A percentile compares a stretch with the other conserved stretches of the same genome.
Evolutionary conservation across 30 jellyfish, hydroid and myxozoan genomes (phyloP).

Genomic region (Turritopsis dohrnii): DNA sequence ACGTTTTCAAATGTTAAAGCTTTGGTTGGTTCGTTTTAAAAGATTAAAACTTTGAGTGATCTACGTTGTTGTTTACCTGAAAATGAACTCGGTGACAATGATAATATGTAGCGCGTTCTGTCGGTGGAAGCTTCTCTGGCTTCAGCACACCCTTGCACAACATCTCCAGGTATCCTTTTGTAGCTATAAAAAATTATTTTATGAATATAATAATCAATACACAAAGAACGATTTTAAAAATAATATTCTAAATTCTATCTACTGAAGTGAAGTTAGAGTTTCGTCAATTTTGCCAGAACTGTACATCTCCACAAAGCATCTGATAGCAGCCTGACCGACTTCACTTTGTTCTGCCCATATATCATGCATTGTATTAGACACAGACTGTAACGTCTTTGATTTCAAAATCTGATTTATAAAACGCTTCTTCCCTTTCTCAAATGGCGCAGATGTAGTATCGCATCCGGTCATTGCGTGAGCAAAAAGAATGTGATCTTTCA

Average conservation of each 20-base stretch:
- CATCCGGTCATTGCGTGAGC: constrained; percentile 21
- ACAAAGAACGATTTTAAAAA: too few species aligned
- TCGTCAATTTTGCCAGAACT: constrained; percentile 7
- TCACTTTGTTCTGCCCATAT: neutral
- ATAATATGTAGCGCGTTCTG: constrained; percentile 30
- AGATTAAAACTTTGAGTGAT: too few species aligned
- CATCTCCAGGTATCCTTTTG: constrained; percentile 33
- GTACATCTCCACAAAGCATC: neutral
- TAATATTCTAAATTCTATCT: too few species aligned
- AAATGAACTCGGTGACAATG: constrained; percentile 32
- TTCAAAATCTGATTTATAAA: neutral
- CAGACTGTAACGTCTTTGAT: neutral
- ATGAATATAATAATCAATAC: too few species aligned
- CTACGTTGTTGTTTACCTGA: constrained; percentile 8
- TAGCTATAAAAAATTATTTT: constrained; percentile 15
- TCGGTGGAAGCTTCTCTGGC: constrained; percentile 41
- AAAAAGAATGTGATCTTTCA: neutral
- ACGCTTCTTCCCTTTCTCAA: neutral
- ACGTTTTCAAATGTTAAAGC: too few species aligned
- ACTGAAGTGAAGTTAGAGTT: neutral
- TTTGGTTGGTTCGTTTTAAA: too few species aligned
- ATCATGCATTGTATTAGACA: neutral
- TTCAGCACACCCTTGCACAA: constrained; percentile 35
- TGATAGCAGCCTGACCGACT: neutral
- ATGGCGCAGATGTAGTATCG: constrained; percentile 26